Percentiles rank a stretch among this genome's conserved stretches.
Conservation (phyloP, 2,888 invertebrate genomes). For the Archips crataeganus region DNA sequence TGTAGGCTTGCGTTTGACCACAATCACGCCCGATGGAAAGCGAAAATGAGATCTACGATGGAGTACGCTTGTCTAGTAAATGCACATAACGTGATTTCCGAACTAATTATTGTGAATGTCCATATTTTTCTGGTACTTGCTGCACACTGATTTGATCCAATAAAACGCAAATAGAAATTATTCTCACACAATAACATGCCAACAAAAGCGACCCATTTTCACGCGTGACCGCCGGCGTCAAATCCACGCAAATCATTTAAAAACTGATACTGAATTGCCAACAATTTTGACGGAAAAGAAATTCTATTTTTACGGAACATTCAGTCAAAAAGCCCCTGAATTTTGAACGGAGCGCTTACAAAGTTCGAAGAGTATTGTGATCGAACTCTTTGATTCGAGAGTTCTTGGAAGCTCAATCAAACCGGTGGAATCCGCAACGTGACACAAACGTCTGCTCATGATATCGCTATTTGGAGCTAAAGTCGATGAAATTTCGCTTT, state of each 20-base stretch:
- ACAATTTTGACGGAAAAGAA: neutral
- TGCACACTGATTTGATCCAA: neutral
- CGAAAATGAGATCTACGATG: too few relatives aligned
- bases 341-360: conserved; percentile 42
- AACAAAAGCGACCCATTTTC: conserved; percentile 15
- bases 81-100: too few relatives aligned
- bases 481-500: neutral
- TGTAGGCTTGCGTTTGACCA: too few relatives aligned
- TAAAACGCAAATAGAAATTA: conserved; percentile 11
- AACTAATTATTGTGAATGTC: neutral
- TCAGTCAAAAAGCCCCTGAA: conserved; percentile 43
- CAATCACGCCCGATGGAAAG: too few relatives aligned
- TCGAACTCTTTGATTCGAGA: conserved; percentile 50
- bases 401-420: conserved; percentile 39
- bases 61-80: too few relatives aligned
- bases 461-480: conserved; percentile 2
- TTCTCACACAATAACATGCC: neutral
- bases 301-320: conserved; percentile 27
- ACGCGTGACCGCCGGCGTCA: conserved; percentile 7
- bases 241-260: conserved; percentile 17
- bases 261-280: conserved; percentile 13
- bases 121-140: neutral
- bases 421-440: conserved; percentile 2
- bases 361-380: conserved; percentile 52
- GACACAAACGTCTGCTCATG: conserved; percentile 1